Conservation (phyloP, 2,797 vertebrate species). For the Intellagama lesueurii region DNA sequence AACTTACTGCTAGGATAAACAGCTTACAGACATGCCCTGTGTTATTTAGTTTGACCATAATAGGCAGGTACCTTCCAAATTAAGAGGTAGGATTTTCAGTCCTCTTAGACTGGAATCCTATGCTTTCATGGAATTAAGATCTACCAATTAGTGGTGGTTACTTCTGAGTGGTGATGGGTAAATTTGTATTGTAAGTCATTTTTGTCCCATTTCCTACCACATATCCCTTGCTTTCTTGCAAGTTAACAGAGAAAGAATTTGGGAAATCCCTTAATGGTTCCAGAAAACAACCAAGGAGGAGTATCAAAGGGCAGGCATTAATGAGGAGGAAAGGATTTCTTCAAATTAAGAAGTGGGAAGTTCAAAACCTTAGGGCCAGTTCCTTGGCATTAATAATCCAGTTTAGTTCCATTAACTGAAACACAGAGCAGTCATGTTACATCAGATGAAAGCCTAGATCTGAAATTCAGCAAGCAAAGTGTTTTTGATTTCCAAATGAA, state of each 20-base stretch:
- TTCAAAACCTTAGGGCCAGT: neutral
- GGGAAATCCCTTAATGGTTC: neutral
- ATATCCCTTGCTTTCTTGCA: neutral
- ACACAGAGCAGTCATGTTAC: neutral
- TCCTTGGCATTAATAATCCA: neutral
- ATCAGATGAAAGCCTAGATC: conserved; percentile 5
- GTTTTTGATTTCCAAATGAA: conserved; percentile 16
- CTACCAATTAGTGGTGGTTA: neutral
- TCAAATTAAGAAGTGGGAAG: conserved; percentile 1
- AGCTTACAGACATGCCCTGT: no score
- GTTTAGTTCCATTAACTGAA: neutral
- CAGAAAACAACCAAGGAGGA: neutral
- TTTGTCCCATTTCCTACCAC: neutral
- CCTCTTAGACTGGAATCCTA: neutral
- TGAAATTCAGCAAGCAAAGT: neutral
- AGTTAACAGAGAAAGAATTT: neutral
- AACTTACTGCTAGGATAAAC: no score
- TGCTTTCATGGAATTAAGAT: neutral
- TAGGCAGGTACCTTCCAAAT: neutral
- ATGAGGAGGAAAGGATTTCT: neutral
- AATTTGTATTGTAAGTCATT: neutral
- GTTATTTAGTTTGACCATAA: no score
- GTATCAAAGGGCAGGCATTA: neutral
- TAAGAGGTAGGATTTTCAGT: neutral
- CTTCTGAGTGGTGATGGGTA: neutral